phyloP scores from a whole-genome alignment of 2,888 invertebrate genomes.

The Xylota segnis region DNA sequence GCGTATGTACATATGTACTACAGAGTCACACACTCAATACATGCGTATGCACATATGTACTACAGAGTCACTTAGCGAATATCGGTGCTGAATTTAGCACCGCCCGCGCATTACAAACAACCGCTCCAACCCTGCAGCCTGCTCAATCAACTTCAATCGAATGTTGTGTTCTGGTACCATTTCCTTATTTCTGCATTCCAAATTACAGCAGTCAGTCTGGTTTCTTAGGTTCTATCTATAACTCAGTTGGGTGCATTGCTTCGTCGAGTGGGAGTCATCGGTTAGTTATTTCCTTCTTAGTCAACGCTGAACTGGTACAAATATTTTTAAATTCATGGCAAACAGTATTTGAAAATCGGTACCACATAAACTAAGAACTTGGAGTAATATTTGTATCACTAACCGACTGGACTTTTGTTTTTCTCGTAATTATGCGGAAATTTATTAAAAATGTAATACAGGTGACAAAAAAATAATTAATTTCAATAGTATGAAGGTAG shows the following conservation, averaged over 20 bases:
- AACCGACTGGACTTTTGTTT: background rate
- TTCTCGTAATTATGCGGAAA: constrained; percentile 47
- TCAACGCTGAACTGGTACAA: background rate
- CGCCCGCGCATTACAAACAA: constrained; percentile 13
- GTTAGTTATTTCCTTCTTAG: constrained; percentile 35
- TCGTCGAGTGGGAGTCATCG: constrained; percentile 45
- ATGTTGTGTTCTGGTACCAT: constrained; percentile 41
- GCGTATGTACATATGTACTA: no score
- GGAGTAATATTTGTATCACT: constrained; percentile 5
- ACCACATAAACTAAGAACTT: constrained; percentile 19
- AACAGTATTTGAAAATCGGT: constrained; percentile 10
- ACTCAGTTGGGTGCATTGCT: constrained; percentile 17
- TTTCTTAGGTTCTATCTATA: constrained; percentile 30
- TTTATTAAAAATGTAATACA: constrained; percentile 9
- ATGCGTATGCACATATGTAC: no score
- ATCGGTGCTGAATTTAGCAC: constrained; percentile 30
- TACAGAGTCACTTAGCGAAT: constrained; percentile 6
- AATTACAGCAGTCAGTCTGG: constrained; percentile 42
- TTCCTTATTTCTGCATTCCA: constrained; percentile 64
- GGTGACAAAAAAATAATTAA: background rate
- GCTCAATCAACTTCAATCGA: constrained; percentile 45
- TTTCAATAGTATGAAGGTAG: constrained; percentile 35
- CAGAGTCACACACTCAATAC: no score
- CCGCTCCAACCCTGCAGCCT: constrained; percentile 29
- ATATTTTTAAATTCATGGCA: constrained; percentile 1